Conservation (phyloP, 2,113 vertebrate species). For the Arothron firmamentum region DNA sequence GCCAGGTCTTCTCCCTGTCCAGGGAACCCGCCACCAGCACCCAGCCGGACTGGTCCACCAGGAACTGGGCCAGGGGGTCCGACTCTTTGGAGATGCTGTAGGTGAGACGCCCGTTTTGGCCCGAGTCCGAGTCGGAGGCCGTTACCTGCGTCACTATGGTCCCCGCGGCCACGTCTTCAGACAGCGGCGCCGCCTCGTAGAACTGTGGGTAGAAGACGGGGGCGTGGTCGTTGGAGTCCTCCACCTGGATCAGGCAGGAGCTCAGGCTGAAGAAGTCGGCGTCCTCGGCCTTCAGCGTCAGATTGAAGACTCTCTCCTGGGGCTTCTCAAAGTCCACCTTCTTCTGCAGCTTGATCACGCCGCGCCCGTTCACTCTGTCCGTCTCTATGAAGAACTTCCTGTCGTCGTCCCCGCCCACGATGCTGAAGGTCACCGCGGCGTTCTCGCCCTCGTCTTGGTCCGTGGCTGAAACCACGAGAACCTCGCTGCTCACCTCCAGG, state of each 20-base stretch:
- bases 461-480: slow-evolving; percentile 78
- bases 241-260: slow-evolving; percentile 82
- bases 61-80: slow-evolving; percentile 78
- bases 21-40: slow-evolving; percentile 76
- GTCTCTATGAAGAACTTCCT: slow-evolving; percentile 86
- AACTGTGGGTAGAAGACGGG: slow-evolving; percentile 84
- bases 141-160: slow-evolving; percentile 84
- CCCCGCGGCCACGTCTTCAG: slow-evolving; percentile 77
- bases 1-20: slow-evolving; percentile 78
- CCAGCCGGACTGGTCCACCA: slow-evolving; percentile 80
- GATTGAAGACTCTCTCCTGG: slow-evolving; percentile 83
- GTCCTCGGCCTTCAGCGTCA: slow-evolving; percentile 86
- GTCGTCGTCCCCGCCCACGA: slow-evolving; percentile 81
- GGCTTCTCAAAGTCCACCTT: slow-evolving; percentile 85
- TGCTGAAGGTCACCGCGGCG: slow-evolving; percentile 82
- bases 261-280: slow-evolving; percentile 79
- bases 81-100: slow-evolving; percentile 79
- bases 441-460: slow-evolving; percentile 85
- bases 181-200: slow-evolving; percentile 78
- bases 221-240: slow-evolving; percentile 84
- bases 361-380: slow-evolving; percentile 76
- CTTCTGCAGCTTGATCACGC: slow-evolving; percentile 79
- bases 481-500: slow-evolving; percentile 77
- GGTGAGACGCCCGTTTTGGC: slow-evolving; percentile 80
- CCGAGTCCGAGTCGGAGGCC: slow-evolving; percentile 83